These are phyloP conservation scores for Gobio gobio DNA, from an alignment of 2,113 vertebrate genomes.

Conservation along the genomic window DNA sequence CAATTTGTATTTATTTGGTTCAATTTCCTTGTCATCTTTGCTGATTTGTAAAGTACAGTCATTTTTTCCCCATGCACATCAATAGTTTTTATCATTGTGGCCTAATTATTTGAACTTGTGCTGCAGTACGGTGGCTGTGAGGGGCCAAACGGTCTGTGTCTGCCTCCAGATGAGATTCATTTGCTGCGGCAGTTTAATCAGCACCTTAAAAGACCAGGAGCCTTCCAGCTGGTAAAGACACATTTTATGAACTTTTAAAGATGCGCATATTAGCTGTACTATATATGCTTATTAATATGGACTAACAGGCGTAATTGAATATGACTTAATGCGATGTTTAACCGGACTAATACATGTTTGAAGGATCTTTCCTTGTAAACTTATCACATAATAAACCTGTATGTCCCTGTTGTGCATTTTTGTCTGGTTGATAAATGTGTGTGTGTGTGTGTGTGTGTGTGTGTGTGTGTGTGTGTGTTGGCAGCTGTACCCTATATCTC, in stretches of 20 bases:
- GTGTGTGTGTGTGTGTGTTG: constrained; percentile 57
- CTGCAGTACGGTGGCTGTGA: constrained; percentile 76
- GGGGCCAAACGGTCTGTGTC: constrained; percentile 71
- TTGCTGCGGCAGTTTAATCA: constrained; percentile 81
- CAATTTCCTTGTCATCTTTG: not conserved
- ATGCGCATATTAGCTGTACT: not conserved
- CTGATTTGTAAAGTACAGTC: not conserved
- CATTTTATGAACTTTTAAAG: not conserved
- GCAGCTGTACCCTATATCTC: constrained; percentile 82
- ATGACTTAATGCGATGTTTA: not conserved
- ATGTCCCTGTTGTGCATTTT: constrained; percentile 8
- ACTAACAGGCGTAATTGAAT: not conserved
- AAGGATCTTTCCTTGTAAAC: not conserved
- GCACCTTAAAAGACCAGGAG: constrained; percentile 80
- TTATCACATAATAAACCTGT: not conserved
- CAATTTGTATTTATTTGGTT: not conserved
- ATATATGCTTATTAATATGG: not conserved
- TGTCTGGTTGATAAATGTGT: not conserved
- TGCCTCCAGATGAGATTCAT: constrained; percentile 79
- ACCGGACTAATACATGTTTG: no score
- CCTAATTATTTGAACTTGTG: not conserved
- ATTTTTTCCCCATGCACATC: not conserved
- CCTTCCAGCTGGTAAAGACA: constrained; percentile 84
- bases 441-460: not conserved
- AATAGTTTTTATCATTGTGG: not conserved